phyloP scores from a whole-genome alignment of 2,797 vertebrate genomes.

The Mico argentatus region DNA sequence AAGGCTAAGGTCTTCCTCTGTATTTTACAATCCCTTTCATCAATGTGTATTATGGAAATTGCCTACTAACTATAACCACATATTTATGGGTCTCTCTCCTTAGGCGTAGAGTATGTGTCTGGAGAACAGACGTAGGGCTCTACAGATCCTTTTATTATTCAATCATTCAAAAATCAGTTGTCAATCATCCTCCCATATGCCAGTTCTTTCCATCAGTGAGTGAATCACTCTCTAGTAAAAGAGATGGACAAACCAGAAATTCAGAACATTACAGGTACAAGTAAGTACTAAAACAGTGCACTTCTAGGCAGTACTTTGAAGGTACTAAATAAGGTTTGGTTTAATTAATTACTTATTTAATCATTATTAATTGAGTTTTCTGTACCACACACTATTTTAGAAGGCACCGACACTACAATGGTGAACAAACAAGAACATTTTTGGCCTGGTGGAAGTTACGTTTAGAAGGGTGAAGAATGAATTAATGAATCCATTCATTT shows the following conservation, averaged over 20 bases:
- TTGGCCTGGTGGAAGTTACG: neutral
- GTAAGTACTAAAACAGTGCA: neutral
- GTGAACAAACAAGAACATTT: neutral
- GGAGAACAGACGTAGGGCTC: neutral
- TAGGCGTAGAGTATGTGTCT: neutral
- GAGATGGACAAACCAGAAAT: neutral
- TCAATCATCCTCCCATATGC: neutral
- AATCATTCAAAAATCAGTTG: neutral
- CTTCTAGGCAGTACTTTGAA: neutral
- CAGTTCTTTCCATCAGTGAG: neutral
- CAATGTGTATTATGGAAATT: neutral
- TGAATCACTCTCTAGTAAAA: neutral
- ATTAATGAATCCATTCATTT: neutral
- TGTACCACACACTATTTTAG: neutral
- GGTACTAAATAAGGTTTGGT: neutral
- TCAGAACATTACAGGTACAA: neutral
- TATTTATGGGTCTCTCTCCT: neutral
- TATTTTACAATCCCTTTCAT: neutral
- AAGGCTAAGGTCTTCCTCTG: neutral
- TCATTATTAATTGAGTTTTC: neutral
- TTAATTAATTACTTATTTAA: neutral
- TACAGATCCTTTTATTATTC: neutral
- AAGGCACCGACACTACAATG: neutral
- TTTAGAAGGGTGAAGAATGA: neutral
- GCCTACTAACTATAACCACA: neutral